Evolutionary conservation across 1,140 invertebrate species (phyloP), one percentile per base, ranked within the genome.

Genomic region (Drosophila ananassae): DNA sequence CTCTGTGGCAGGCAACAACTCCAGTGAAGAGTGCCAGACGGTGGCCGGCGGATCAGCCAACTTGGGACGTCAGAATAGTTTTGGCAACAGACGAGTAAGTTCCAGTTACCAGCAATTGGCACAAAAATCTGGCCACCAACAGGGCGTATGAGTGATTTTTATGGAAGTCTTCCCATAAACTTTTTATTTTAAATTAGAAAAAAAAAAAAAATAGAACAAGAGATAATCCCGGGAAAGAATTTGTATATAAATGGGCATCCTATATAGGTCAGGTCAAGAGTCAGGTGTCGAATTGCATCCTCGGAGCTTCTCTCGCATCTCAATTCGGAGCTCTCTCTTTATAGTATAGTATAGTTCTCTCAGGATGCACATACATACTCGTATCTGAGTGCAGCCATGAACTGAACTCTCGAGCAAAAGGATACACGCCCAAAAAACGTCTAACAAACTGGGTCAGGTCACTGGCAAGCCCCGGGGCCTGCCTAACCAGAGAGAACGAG

Each of bases 1-100:
- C 78, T 79, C 54, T 67, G 34, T 62, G 77, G 6, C 67, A 68
- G 12, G 10, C 52, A 87, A 75, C 61, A 87, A 77, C 71, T 62
- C 69, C 63, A 82, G 58, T 62, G 90, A 91, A 56, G 90, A 91
- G 46, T 54, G 50, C 48, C 74, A 66, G 46, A 48, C 77, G 24
- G 71, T 44, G 52, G 62, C 39, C 30, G 61, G 24, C 41, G 73
- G 71, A 54, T 50, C 64, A 53, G 54, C 61, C 55, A 85, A 85
- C 63, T 79, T 91, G 73, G 83, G 83, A 63, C 79, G 90, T 39
- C 90, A 91, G 72, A 91, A 91, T 56, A 91, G 90, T 74, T 90
- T 91, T 67, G 90, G 90, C 73, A 91, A 91, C 56, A 90, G 89
- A 77, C 73, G 90, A 64, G 90, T 91, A 72, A 91, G 90, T 90